These are phyloP conservation scores for Phrynocephalus guinanensis DNA, from an alignment of 2,797 vertebrate genomes.

Conservation along the genomic window DNA sequence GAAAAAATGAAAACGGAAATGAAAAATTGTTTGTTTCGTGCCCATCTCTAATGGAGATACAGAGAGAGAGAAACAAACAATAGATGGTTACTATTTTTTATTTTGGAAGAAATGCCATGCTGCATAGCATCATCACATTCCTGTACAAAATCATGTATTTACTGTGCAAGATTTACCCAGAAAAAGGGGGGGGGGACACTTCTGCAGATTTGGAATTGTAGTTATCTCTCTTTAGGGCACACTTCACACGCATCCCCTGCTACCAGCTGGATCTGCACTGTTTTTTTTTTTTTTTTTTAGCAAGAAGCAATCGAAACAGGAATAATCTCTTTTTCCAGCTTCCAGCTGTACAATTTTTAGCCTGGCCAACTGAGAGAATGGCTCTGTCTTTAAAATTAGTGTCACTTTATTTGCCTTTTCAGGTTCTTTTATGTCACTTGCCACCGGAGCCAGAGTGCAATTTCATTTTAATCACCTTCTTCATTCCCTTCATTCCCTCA, in stretches of 20 bases:
- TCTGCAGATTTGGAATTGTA: constrained; percentile 45
- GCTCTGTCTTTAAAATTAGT: constrained; percentile 69
- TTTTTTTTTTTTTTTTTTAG: constrained; percentile 44
- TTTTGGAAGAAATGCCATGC: too few relatives aligned
- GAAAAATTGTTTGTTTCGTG: too few relatives aligned
- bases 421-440: constrained; percentile 73
- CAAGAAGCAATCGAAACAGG: not conserved
- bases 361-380: constrained; percentile 45
- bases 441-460: constrained; percentile 56
- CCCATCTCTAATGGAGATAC: too few relatives aligned
- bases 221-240: constrained; percentile 42
- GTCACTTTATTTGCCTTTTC: constrained; percentile 70
- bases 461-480: constrained; percentile 75
- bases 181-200: not conserved
- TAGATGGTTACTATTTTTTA: too few relatives aligned
- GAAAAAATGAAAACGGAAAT: too few relatives aligned
- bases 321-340: constrained; percentile 42
- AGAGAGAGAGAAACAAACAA: too few relatives aligned
- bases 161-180: too few relatives aligned
- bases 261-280: not conserved
- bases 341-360: constrained; percentile 48
- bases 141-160: too few relatives aligned
- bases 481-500: constrained; percentile 48
- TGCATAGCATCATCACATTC: too few relatives aligned
- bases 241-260: constrained; percentile 49